These are phyloP conservation scores for Mugil cephalus DNA, from an alignment of 2,113 vertebrate species.

Conservation along the genomic window DNA sequence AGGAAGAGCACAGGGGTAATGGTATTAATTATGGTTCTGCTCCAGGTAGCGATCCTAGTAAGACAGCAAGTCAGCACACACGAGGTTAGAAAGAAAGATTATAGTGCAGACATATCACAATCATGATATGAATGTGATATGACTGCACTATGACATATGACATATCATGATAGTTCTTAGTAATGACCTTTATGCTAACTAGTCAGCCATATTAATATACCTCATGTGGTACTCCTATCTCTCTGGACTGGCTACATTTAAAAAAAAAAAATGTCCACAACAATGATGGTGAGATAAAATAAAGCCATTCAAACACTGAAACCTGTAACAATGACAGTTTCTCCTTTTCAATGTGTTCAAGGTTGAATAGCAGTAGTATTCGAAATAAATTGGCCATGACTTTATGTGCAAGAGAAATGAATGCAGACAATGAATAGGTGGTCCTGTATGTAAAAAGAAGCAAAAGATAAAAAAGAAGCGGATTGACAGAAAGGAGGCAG, in stretches of 20 bases:
- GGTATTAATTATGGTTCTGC: slow-evolving; percentile 1
- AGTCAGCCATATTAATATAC: slow-evolving; percentile 2
- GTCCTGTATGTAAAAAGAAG: slow-evolving; percentile 27
- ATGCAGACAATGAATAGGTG: slow-evolving; percentile 27
- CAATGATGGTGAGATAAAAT: neutral
- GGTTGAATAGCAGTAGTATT: neutral
- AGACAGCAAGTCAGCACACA: slow-evolving; percentile 4
- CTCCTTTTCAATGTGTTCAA: slow-evolving; percentile 3
- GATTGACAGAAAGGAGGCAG: slow-evolving; percentile 56
- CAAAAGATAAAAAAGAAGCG: slow-evolving; percentile 21
- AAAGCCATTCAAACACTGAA: slow-evolving; percentile 8
- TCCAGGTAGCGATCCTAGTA: neutral
- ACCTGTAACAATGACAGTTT: neutral
- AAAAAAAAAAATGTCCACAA: neutral
- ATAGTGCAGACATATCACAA: neutral
- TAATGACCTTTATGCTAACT: neutral
- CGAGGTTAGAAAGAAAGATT: neutral
- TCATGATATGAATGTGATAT: neutral
- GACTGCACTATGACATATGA: too few species aligned
- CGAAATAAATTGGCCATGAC: slow-evolving; percentile 4
- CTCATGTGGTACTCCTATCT: slow-evolving; percentile 1
- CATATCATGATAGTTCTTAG: too few species aligned
- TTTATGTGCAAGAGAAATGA: slow-evolving; percentile 26
- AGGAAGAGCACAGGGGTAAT: slow-evolving; percentile 18
- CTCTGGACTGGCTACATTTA: neutral